A percentile compares a stretch with the other conserved stretches of the same genome.
These are phyloP conservation scores for Nomada fabriciana DNA, from an alignment of 2,888 invertebrate species.

Conservation along the genomic window DNA sequence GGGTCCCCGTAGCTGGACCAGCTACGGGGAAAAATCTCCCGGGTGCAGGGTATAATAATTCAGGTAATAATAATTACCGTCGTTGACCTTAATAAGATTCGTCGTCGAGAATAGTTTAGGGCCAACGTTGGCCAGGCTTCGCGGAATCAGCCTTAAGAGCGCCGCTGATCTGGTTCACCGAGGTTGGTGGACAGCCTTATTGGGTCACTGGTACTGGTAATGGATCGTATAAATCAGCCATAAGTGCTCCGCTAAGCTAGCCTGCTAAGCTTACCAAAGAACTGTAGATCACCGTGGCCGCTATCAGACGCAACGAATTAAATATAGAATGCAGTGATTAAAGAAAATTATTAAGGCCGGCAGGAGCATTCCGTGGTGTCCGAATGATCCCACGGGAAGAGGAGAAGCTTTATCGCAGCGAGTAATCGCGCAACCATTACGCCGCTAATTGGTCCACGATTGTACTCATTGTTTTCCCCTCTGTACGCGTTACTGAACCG, in stretches of 20 bases:
- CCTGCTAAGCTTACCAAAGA: constrained; percentile 51
- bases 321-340: constrained; percentile 59
- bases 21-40: too few relatives aligned
- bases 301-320: constrained; percentile 51
- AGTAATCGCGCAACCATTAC: constrained; percentile 48
- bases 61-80: constrained; percentile 14
- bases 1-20: too few relatives aligned
- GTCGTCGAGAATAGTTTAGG: constrained; percentile 36
- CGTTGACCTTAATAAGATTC: constrained; percentile 53
- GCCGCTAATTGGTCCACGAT: constrained; percentile 37
- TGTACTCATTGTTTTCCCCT: constrained; percentile 25
- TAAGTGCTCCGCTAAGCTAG: constrained; percentile 61
- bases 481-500: not conserved
- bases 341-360: constrained; percentile 56
- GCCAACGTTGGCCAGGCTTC: constrained; percentile 22
- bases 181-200: constrained; percentile 47
- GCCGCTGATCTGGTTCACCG: constrained; percentile 34
- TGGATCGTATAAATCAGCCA: constrained; percentile 65
- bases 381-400: constrained; percentile 18
- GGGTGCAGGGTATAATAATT: not conserved
- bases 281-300: constrained; percentile 46
- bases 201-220: constrained; percentile 59
- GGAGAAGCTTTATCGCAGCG: constrained; percentile 28
- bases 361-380: constrained; percentile 1
- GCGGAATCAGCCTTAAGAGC: constrained; percentile 48